phyloP scores from a whole-genome alignment of 2,797 vertebrate species.

The Eupleurogrammus muticus region DNA sequence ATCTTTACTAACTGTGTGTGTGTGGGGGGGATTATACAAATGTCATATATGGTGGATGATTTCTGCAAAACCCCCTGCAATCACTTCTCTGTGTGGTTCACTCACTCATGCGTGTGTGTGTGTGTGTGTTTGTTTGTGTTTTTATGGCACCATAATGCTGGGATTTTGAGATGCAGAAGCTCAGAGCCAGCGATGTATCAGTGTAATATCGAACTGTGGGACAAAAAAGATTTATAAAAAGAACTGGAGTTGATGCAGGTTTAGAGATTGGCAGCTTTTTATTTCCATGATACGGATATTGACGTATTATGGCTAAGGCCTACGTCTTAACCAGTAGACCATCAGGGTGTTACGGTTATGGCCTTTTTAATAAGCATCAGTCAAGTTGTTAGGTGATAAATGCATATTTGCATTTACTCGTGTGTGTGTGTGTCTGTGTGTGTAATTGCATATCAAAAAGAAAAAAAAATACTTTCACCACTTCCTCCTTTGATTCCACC shows the following conservation, averaged over 20 bases:
- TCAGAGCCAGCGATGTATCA: slow-evolving; percentile 56
- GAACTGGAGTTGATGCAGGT: slow-evolving; percentile 21
- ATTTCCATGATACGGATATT: neutral
- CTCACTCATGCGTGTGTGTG: slow-evolving; percentile 42
- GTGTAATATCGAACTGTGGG: slow-evolving; percentile 56
- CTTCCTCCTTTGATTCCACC: neutral
- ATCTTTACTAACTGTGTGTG: slow-evolving; percentile 9
- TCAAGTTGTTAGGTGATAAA: neutral
- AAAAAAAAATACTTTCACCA: neutral
- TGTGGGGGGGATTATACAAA: slow-evolving; percentile 10
- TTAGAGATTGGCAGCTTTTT: slow-evolving; percentile 26
- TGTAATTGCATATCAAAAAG: neutral
- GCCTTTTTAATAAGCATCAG: slow-evolving; percentile 13
- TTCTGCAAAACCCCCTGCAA: slow-evolving; percentile 33
- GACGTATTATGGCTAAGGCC: no score
- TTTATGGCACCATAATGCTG: slow-evolving; percentile 71
- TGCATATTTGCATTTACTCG: neutral
- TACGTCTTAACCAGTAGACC: no score
- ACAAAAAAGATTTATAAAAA: slow-evolving; percentile 22
- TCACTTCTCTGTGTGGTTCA: slow-evolving; percentile 28
- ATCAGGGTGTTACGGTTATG: neutral
- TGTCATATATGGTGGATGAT: slow-evolving; percentile 22
- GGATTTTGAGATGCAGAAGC: slow-evolving; percentile 57
- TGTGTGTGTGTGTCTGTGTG: neutral
- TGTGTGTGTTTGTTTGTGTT: slow-evolving; percentile 30